Conservation (phyloP, 1,140 invertebrate genomes). For the Nasonia longicornis region DNA sequence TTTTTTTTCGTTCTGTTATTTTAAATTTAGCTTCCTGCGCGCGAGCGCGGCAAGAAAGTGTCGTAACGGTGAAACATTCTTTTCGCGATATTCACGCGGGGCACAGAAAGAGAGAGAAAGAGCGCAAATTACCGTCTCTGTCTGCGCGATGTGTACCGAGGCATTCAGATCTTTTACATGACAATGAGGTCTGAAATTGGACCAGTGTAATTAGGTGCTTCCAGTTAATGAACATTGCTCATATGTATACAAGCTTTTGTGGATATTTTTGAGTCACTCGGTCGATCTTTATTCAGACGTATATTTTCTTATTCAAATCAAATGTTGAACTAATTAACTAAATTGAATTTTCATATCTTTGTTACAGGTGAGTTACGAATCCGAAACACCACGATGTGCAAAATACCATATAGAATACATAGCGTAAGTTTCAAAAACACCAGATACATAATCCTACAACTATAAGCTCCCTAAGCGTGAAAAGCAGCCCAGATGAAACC, state of each 20-base stretch:
- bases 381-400: too few species aligned
- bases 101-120: too few species aligned
- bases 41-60: conserved; percentile 7
- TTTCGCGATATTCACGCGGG: conserved; percentile 15
- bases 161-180: conserved; percentile 27
- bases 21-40: conserved; percentile 17
- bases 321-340: not conserved
- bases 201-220: not conserved
- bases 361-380: not conserved
- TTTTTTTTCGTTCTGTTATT: conserved; percentile 4
- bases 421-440: too few species aligned
- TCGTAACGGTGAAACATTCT: conserved; percentile 34
- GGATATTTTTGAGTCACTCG: not conserved
- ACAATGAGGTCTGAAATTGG: not conserved
- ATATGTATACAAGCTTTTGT: not conserved
- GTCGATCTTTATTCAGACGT: too few species aligned
- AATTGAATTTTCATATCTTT: not conserved
- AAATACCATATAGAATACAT: too few species aligned
- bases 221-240: too few species aligned
- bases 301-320: too few species aligned
- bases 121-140: not conserved
- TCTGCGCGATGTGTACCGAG: not conserved
- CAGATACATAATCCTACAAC: not conserved
- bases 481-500: not conserved
- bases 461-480: not conserved